Evolutionary conservation across 2,888 invertebrate genomes (phyloP).

Genomic region (Andricus quercusramuli): DNA sequence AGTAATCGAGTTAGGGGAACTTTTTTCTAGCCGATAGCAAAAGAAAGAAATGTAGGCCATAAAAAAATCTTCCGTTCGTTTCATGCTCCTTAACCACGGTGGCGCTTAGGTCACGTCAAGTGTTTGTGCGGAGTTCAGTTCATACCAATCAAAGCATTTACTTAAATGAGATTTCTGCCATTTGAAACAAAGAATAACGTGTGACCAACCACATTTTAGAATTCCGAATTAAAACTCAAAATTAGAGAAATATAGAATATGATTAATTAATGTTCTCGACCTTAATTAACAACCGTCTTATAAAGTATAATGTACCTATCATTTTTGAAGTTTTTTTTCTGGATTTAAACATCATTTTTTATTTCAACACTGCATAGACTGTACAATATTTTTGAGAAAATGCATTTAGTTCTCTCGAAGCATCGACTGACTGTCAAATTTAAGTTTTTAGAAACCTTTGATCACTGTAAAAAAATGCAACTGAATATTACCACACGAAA

Average conservation of each 20-base stretch:
- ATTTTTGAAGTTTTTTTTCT: background rate
- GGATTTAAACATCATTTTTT: background rate
- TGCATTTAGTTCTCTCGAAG: background rate
- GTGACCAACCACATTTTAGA: background rate
- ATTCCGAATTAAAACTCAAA: background rate
- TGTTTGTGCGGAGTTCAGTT: conserved; percentile 25
- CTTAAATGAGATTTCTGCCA: conserved; percentile 21
- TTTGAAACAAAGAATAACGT: conserved; percentile 16
- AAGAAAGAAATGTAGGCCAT: conserved; percentile 33
- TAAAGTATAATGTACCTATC: background rate
- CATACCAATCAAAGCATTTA: conserved; percentile 27
- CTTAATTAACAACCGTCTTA: background rate
- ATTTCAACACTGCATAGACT: background rate
- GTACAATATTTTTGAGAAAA: background rate
- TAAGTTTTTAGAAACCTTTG: background rate
- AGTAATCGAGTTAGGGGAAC: conserved; percentile 18
- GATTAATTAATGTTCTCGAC: background rate
- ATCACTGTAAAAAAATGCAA: background rate
- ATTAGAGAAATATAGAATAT: background rate
- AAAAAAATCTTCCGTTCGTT: conserved; percentile 27
- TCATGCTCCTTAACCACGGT: conserved; percentile 26
- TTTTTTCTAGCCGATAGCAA: conserved; percentile 11
- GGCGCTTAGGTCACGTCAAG: conserved; percentile 24
- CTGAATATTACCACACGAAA: background rate
- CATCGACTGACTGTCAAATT: background rate